A percentile compares a stretch with the other conserved stretches of the same genome.
Evolutionary conservation across 2,888 invertebrate species (phyloP).

Genomic region (Hesperia comma): DNA sequence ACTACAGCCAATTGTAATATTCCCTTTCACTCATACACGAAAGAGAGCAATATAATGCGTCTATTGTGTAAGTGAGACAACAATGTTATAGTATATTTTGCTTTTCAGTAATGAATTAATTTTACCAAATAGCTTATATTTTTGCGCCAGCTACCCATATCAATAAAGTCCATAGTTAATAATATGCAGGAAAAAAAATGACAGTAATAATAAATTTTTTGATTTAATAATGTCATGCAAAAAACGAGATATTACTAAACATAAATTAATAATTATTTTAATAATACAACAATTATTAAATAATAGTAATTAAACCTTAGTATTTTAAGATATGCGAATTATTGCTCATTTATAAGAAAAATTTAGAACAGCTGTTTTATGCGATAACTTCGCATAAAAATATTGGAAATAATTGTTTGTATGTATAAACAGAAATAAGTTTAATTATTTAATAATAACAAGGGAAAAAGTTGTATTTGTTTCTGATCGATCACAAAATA

Average conservation of each 20-base stretch:
- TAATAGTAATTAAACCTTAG: slow-evolving; percentile 2
- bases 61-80: not conserved
- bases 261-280: not conserved
- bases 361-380: not conserved
- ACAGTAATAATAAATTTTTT: no score
- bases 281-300: slow-evolving; percentile 6
- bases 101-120: no score
- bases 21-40: not conserved
- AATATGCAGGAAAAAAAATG: no score
- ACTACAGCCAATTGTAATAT: not conserved
- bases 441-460: not conserved
- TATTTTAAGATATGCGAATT: slow-evolving; percentile 3
- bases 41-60: not conserved
- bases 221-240: not conserved
- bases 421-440: no score
- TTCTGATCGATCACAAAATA: not conserved
- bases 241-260: not conserved
- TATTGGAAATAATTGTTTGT: no score
- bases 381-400: no score
- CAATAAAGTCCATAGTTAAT: no score
- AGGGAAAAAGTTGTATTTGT: not conserved
- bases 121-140: no score
- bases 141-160: no score
- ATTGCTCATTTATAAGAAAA: slow-evolving; percentile 4
- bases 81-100: no score